Evolutionary conservation across 2,888 invertebrate genomes (phyloP).

Genomic region (Brachyopa scutellaris): DNA sequence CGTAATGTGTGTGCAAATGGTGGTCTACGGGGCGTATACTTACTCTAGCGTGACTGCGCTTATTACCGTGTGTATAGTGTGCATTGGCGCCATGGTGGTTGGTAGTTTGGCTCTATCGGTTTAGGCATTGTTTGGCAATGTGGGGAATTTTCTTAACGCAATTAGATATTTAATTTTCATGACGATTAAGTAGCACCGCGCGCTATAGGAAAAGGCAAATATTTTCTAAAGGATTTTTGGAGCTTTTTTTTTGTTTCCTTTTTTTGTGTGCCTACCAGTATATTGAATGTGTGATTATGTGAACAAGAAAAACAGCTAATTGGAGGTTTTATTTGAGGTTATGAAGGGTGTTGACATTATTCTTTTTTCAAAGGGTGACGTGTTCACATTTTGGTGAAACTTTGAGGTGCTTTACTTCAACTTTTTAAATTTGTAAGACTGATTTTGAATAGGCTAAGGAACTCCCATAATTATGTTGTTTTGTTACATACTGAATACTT

Average conservation of each 20-base stretch:
- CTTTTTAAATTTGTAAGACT: no score
- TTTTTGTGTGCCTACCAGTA: not conserved
- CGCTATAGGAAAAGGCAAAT: constrained; percentile 20
- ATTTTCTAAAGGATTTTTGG: constrained; percentile 10
- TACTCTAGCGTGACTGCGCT: constrained; percentile 68
- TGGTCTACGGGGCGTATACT: constrained; percentile 67
- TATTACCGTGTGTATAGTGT: constrained; percentile 53
- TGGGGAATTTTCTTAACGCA: constrained; percentile 47
- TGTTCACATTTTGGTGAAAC: not conserved
- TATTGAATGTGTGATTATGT: constrained; percentile 15
- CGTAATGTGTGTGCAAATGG: constrained; percentile 29
- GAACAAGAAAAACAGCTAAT: constrained; percentile 1
- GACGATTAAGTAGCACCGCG: constrained; percentile 50
- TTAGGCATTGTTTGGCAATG: constrained; percentile 45
- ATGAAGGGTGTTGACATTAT: not conserved
- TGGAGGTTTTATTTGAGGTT: constrained; percentile 1
- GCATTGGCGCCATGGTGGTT: constrained; percentile 67
- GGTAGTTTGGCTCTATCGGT: constrained; percentile 26
- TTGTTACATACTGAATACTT: no score
- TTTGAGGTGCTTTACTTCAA: no score
- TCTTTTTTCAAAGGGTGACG: not conserved
- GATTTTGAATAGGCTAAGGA: no score
- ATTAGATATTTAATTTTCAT: constrained; percentile 55
- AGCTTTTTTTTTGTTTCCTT: not conserved
- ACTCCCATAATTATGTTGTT: no score